Evolutionary conservation across 2,113 vertebrate genomes (phyloP), one percentile per base, ranked within the genome.

Genomic region (Tricholaema leucomelas): DNA sequence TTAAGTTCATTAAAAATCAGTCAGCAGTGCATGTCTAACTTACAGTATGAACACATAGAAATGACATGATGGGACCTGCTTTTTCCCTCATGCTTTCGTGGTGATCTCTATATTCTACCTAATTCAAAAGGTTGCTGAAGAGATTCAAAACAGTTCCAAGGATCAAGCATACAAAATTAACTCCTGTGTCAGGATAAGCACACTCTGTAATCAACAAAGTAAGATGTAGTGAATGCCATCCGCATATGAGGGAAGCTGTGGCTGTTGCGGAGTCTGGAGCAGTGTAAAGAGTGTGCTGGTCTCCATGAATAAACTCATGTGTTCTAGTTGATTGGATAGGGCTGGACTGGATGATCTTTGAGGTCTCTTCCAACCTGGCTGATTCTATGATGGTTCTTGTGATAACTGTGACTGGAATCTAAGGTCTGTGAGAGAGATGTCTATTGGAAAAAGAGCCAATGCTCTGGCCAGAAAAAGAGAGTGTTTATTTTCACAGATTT

Each of bases 11-110:
- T 79, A 83, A 82, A 28, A 76, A 15, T 5, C 28, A 73, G 63
- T 30, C 33, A 31, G 16, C 25, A 59, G 31, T 42, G 25, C 23
- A 52, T 14, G 9, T 33, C 18, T 40, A 30, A 71, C 48, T 33
- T 18, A 9, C 80, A 56, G 6, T 33, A 38, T 6, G 58, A 64
- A 60, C 0, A 1, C 25, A 31, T 0, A 3, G 3, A 38, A 83
- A n/a, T 21, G 3, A 66, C 5, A 36, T 0, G 1, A 55, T 7
- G 46, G 8, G 76, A 42, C 21, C 21, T 64, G 18, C 19, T 74
- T 82, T 48, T 5, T 4, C 8, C 27, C 17, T 12, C 30, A 48
- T 2, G 8, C 30, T 55, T 63, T 46, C 25, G n/a, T 5, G 4
- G 10, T 61, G 10, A 12, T 44, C 36, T 9, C 4, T 33, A 2